These are phyloP conservation scores for Drosophila stalkeri DNA, from an alignment of 2,888 invertebrate genomes.

Conservation along the genomic window DNA sequence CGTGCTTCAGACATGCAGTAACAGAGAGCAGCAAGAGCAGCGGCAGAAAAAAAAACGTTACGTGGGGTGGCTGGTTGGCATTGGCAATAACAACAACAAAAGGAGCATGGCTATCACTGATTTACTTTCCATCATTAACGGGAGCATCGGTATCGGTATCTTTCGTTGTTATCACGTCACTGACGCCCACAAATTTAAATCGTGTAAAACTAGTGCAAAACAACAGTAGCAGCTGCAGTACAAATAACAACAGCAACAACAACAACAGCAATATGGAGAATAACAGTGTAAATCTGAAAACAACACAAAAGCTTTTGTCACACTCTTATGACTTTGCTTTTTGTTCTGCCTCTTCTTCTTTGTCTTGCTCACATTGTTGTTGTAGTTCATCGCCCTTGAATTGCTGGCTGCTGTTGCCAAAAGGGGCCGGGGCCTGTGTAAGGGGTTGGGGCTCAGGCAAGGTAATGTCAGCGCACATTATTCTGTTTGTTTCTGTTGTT, in stretches of 20 bases:
- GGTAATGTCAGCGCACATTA: conserved; percentile 48
- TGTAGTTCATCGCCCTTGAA: conserved; percentile 76
- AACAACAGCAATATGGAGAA: conserved; percentile 24
- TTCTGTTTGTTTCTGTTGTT: conserved; percentile 24
- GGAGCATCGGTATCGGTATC: conserved; percentile 35
- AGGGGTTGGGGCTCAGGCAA: conserved; percentile 56
- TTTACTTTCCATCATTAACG: conserved; percentile 49
- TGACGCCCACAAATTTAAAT: conserved; percentile 58
- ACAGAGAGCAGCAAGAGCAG: conserved; percentile 52
- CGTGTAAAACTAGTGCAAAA: conserved; percentile 13
- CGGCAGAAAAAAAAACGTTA: conserved; percentile 44
- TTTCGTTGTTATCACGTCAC: conserved; percentile 47
- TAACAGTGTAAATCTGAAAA: conserved; percentile 41
- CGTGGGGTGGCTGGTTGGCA: conserved; percentile 54
- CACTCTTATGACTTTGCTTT: conserved; percentile 52
- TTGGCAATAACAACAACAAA: conserved; percentile 33
- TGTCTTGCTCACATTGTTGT: conserved; percentile 47
- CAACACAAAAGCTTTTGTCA: conserved; percentile 52
- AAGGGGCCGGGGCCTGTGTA: conserved; percentile 56
- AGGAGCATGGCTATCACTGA: conserved; percentile 50
- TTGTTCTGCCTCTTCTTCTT: conserved; percentile 35
- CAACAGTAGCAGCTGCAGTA: not conserved
- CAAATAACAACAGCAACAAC: not conserved
- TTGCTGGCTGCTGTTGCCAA: conserved; percentile 55
- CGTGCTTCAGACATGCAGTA: conserved; percentile 60